A percentile compares a stretch with the other conserved stretches of the same genome.
These are phyloP conservation scores for Heterotis niloticus DNA, from an alignment of 2,113 vertebrate genomes.

Conservation along the genomic window DNA sequence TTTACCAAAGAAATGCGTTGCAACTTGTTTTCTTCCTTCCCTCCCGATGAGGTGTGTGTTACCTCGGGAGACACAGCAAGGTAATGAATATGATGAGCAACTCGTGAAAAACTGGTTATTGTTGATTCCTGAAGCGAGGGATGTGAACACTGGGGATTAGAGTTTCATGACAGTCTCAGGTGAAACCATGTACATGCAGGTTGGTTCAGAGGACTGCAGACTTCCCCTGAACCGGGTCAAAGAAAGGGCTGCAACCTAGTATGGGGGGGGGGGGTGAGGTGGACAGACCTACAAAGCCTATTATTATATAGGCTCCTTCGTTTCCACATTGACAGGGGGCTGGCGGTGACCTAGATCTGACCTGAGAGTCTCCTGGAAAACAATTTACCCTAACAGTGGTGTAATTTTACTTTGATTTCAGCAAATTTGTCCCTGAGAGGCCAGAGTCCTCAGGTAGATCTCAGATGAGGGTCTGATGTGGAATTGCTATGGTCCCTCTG, in stretches of 20 bases:
- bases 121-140: neutral
- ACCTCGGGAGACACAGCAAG: neutral
- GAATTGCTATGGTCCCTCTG: too few species aligned
- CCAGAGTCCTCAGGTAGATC: too few species aligned
- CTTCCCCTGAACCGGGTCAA: neutral
- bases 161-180: neutral
- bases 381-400: too few species aligned
- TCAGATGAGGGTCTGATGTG: too few species aligned
- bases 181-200: neutral
- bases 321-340: too few species aligned
- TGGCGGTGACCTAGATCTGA: too few species aligned
- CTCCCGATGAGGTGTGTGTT: neutral
- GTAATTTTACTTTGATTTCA: too few species aligned
- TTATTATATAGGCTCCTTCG: too few species aligned
- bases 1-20: neutral
- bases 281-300: neutral
- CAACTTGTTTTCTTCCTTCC: neutral
- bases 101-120: neutral
- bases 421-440: too few species aligned
- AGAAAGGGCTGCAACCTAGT: slow-evolving; percentile 1
- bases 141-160: neutral
- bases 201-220: neutral
- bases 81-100: neutral
- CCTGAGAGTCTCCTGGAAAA: too few species aligned
- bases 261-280: neutral